phyloP scores from a whole-genome alignment of 1,140 invertebrate species.

The Dendroctonus ponderosae region DNA sequence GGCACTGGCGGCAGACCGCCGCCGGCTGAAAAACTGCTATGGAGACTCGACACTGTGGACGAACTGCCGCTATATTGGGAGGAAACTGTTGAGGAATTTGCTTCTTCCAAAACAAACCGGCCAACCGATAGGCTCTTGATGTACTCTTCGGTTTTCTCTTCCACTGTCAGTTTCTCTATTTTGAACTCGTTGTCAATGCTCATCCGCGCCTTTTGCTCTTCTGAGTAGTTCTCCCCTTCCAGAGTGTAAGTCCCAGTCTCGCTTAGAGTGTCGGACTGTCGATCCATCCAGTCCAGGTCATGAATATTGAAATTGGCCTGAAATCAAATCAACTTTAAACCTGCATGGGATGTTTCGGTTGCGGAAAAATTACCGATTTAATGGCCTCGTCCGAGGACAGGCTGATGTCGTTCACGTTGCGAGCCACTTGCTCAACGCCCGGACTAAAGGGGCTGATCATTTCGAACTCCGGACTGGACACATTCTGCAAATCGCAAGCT shows the following conservation, averaged over 20 bases:
- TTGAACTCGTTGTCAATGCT: slow-evolving; percentile 80
- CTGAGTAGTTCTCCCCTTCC: slow-evolving; percentile 78
- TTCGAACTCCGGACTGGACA: slow-evolving; percentile 60
- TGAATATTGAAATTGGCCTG: slow-evolving; percentile 47
- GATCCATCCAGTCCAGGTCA: slow-evolving; percentile 1
- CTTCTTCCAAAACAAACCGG: slow-evolving; percentile 4
- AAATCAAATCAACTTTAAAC: background rate
- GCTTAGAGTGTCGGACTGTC: slow-evolving; percentile 65
- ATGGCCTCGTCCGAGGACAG: slow-evolving; percentile 5
- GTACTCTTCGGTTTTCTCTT: slow-evolving; percentile 52
- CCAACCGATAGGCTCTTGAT: slow-evolving; percentile 46
- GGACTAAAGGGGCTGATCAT: slow-evolving; percentile 54
- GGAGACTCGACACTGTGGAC: background rate
- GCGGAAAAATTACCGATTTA: background rate
- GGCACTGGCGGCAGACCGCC: slow-evolving; percentile 2
- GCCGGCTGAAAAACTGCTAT: background rate
- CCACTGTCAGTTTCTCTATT: slow-evolving; percentile 54
- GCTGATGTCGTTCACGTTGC: slow-evolving; percentile 2
- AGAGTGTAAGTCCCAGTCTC: slow-evolving; percentile 87
- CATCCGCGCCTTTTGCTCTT: slow-evolving; percentile 81
- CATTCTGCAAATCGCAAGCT: slow-evolving; percentile 53
- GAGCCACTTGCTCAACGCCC: slow-evolving; percentile 16
- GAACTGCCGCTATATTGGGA: slow-evolving; percentile 4
- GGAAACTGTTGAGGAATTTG: background rate
- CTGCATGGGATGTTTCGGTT: background rate